Base-by-base conservation (phyloP, 2,888 invertebrate genomes). In the Tinea pellionella region DNA sequence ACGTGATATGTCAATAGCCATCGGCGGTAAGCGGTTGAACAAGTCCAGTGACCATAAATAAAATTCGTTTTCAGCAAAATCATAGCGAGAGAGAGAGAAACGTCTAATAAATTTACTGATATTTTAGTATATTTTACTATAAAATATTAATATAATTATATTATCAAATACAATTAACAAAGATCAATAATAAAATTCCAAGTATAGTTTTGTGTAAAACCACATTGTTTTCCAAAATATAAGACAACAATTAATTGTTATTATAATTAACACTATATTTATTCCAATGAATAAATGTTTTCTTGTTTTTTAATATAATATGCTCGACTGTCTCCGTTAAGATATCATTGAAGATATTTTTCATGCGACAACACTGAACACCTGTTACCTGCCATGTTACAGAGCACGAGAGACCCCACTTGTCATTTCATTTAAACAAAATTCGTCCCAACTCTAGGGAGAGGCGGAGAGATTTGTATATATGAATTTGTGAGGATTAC, bases 381-480 rank as follows among this genome's bases (percentile, higher is more conserved):
- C 74, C 60, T 75, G 75, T 71, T 74, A 71, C 71, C 69, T 68
- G 66, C 30, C 57, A 15, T 57, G 57, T 57, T 32, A 19, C 59
- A 66, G 69, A 63, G 63, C 63, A 64, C 63, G 63, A 64, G 66
- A 68, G 66, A 65, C 64, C 60, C 65, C 69, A 69, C 72, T 70
- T 70, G 68, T 70, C 70, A 70, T 74, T 71, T 72, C 32, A 69
- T 73, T 72, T 69, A 68, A 67, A 69, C 66, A 64, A 65, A 62
- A 65, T 55, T 7, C 47, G 37, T 55, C 18, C 24, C 24, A 12
- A 4, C 55, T 13, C 24, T n/a, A 15, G 55, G 55, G 55, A 53
- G 16, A 30, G 4, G 7, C 16, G 6, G 30, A 30, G 30, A 53
- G 18, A 19, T 55, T 18, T 55, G 24, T 15, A 24, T 55, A 55